phyloP scores from a whole-genome alignment of 2,113 vertebrate genomes.

The Thermophis baileyi region DNA sequence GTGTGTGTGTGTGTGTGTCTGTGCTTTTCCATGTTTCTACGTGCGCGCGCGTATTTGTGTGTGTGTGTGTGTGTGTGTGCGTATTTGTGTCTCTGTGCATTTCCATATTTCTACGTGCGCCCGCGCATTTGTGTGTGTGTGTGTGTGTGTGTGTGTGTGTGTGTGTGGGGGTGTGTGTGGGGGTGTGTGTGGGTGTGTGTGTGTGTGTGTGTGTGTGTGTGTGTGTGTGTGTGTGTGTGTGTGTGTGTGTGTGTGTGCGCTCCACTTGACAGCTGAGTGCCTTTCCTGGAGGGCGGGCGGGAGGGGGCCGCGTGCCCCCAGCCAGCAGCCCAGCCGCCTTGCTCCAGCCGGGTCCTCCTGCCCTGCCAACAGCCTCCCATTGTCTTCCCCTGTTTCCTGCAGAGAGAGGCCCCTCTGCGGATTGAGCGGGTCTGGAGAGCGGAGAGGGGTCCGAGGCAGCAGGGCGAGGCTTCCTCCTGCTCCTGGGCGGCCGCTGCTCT shows the following conservation, averaged over 20 bases:
- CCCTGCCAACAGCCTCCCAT: not conserved
- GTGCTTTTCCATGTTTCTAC: too few species aligned
- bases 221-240: too few species aligned
- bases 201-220: too few species aligned
- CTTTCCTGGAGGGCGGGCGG: not conserved
- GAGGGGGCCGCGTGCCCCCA: not conserved
- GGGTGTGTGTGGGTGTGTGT: too few species aligned
- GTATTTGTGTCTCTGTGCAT: too few species aligned
- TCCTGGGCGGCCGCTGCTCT: not conserved
- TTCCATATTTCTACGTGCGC: too few species aligned
- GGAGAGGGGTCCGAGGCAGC: not conserved
- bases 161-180: too few species aligned
- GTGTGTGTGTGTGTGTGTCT: too few species aligned
- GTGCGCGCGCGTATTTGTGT: too few species aligned
- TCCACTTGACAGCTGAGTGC: not conserved
- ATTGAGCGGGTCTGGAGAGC: not conserved
- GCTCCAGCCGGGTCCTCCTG: not conserved
- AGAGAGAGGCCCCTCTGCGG: not conserved
- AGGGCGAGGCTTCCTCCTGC: not conserved
- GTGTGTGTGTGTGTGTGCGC: not conserved
- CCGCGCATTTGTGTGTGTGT: too few species aligned
- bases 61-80: too few species aligned
- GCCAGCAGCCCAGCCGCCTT: not conserved
- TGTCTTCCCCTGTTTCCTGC: not conserved
- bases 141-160: too few species aligned